A percentile compares a stretch with the other conserved stretches of the same genome.
Evolutionary conservation across 1,140 invertebrate species (phyloP).

Genomic region (Bombus sylvicola): DNA sequence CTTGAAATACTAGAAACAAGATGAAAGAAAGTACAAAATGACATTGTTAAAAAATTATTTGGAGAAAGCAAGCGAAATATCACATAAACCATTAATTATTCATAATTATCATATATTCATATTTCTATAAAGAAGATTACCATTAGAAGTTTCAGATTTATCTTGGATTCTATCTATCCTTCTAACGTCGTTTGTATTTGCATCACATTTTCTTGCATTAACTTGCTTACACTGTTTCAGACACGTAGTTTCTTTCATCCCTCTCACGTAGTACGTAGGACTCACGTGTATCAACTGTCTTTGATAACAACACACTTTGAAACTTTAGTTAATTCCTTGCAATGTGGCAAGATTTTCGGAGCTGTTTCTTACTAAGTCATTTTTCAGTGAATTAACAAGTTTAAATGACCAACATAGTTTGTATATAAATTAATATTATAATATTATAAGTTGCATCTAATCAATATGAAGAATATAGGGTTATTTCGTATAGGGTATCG

Average conservation of each 20-base stretch:
- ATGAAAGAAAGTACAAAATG: not conserved
- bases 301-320: not conserved
- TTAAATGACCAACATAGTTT: not conserved
- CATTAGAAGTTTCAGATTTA: not conserved
- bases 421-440: not conserved
- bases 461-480: not conserved
- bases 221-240: conserved; percentile 6
- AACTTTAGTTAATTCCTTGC: conserved; percentile 3
- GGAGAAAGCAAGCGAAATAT: not conserved
- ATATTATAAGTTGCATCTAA: not conserved
- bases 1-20: not conserved
- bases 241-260: conserved; percentile 3
- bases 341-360: not conserved
- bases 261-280: not conserved
- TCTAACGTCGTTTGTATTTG: not conserved
- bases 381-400: not conserved
- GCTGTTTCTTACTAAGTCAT: not conserved
- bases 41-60: too few species aligned
- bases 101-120: not conserved
- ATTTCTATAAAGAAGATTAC: not conserved
- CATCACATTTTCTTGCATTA: not conserved
- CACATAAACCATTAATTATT: not conserved
- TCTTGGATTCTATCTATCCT: not conserved
- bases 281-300: not conserved
- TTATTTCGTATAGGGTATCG: not conserved